Conservation (phyloP, 1,140 invertebrate species). For the Linepithema humile region DNA sequence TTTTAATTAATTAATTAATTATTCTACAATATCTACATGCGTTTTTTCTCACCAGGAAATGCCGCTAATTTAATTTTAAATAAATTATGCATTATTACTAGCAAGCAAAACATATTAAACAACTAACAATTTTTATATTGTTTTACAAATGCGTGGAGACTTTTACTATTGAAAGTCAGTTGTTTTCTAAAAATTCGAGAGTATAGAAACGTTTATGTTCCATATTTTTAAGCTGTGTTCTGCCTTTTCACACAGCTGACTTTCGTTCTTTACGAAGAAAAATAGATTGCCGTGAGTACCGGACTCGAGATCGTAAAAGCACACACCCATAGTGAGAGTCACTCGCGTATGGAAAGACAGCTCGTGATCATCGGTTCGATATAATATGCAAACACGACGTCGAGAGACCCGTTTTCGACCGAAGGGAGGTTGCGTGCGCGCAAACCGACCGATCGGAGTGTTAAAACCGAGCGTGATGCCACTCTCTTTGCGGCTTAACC, state of each 20-base stretch:
- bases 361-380: constrained; percentile 28
- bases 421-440: constrained; percentile 63
- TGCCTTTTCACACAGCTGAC: not conserved
- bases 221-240: not conserved
- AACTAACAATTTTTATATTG: not conserved
- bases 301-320: not conserved
- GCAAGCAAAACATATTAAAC: not conserved
- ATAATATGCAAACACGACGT: constrained; percentile 65
- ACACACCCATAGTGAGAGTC: not conserved
- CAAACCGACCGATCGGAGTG: constrained; percentile 56
- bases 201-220: not conserved
- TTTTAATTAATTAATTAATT: constrained; percentile 40
- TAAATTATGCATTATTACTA: not conserved
- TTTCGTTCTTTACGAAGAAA: not conserved
- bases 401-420: constrained; percentile 50
- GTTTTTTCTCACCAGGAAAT: not conserved
- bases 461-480: constrained; percentile 69
- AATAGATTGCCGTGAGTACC: not conserved
- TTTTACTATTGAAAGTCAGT: not conserved
- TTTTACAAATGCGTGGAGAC: not conserved
- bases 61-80: not conserved
- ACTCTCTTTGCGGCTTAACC: constrained; percentile 66
- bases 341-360: not conserved
- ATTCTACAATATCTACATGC: not conserved
- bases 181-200: not conserved